Evolutionary conservation across 2,113 vertebrate genomes (phyloP), one percentile per base, ranked within the genome.

Genomic region (Rhinoderma darwinii): DNA sequence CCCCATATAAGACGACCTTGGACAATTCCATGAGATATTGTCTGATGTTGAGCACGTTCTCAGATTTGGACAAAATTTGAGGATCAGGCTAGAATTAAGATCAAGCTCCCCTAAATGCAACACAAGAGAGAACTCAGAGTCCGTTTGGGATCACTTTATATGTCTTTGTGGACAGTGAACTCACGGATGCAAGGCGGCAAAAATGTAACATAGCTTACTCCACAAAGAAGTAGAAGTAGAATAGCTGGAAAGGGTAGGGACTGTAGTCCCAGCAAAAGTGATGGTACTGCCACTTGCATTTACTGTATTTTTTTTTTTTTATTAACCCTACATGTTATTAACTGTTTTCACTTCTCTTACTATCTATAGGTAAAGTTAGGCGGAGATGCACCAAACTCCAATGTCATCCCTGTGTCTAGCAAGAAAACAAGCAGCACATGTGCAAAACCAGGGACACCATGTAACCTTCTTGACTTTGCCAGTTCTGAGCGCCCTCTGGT

Each of bases 381-480:
- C 76, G 95, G 95, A 43, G 95, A 96, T 88, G 98, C 98, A 2
- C 98, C 98, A 35, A 98, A 99, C 91, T 97, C 98, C 74, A 97
- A 95, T 86, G 97, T 99, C 91, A 96, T 99, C 56, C 96, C 94
- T 85, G 93, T 99, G 68, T 91, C 94, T 25, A 89, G 59, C 68
- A 82, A 82, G 88, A 91, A 90, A 88, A 89, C 91, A 88, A 93
- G 92, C 35, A 89, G 68, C 25, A 50, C 82, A 0, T 61, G 91
- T 25, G 83, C 89, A 84, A 93, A 89, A 20, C 90, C 83, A 82
- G 91, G 90, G 51, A 90, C 91, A 0, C 93, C 96, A 83, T 99
- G 97, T 87, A 95, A 89, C 86, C 96, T 99, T 41, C 94, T 99
- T 90, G 98, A 99, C 92, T 99, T 99, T 84, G 97, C 96, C 89